Base-by-base conservation (phyloP, 2,113 vertebrate species). In the Calyptommatus sinebrachiatus region DNA sequence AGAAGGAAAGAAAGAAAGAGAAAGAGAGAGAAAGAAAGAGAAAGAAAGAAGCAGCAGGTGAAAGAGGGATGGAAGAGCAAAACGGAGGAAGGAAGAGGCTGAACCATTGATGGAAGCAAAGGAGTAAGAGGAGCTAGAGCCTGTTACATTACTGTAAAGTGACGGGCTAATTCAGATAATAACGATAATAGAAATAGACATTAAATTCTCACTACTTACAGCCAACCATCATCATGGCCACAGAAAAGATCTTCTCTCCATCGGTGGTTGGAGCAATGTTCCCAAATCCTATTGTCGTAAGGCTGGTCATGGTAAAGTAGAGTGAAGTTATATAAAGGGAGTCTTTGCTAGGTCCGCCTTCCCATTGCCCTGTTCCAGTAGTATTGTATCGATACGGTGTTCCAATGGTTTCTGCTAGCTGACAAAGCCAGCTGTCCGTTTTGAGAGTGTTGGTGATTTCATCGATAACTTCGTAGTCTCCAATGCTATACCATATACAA, bases 191-290 rank as follows among this genome's bases (percentile, higher is more conserved):
- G 1, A 28, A 22, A 73, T 31, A 53, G 31, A 57, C 8, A 8
- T 4, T 28, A 68, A 83, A 83, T 86, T 0, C 0, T 77, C 81
- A 83, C 68, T 95, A 99, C 97, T 99, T 88, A 99, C 98, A 99
- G 95, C 98, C 98, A 86, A 98, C 97, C 98, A 99, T 99, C 98
- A 99, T 99, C 98, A 99, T 99, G 91, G 97, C 98, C 91, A 99
- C 98, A 0, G 98, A 99, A 85, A 99, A 99, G 88, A 99, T 99
- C 95, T 99, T 99, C 95, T 99, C 98, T 70, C 97, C 98, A 1
- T 99, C 98, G 0, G 97, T 98, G 78, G 97, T 96, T 5, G 98
- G 98, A 50, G 98, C 98, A 77, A 99, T 99, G 93, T 99, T 99
- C 77, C 98, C 98, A 88, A 99, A 99, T 91, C 98, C 98, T 90